A percentile compares a stretch with the other conserved stretches of the same genome.
phyloP scores from a whole-genome alignment of 2,113 vertebrate genomes.

The Eubucco bourcierii region DNA sequence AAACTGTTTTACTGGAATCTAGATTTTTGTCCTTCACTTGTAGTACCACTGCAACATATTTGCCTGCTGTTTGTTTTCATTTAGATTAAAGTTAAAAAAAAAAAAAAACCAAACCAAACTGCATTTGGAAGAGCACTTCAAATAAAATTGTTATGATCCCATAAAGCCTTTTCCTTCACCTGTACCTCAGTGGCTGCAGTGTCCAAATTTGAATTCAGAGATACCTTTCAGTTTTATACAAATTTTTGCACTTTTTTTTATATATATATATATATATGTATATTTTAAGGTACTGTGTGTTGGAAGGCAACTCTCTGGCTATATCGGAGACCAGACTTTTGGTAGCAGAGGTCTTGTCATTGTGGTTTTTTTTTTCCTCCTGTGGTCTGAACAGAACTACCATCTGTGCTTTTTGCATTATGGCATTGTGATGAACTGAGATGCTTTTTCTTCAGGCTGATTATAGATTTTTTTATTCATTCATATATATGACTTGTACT shows the following conservation, averaged over 20 bases:
- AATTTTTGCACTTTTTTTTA: neutral
- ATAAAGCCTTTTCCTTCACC: neutral
- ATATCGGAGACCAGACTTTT: neutral
- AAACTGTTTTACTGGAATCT: neutral
- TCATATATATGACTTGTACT: neutral
- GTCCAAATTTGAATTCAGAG: neutral
- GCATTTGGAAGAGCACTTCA: neutral
- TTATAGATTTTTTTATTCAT: neutral
- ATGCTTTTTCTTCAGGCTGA: neutral
- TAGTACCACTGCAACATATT: neutral
- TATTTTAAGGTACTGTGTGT: neutral
- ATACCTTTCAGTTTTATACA: neutral
- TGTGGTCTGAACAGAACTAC: neutral
- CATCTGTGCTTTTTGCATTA: neutral
- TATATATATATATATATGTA: too few relatives aligned
- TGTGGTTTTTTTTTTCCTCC: neutral
- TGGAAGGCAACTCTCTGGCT: rapidly evolving
- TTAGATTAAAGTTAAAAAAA: neutral
- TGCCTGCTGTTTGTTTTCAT: neutral
- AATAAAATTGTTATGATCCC: neutral
- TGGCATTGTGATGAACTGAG: neutral
- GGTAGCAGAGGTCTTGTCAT: neutral
- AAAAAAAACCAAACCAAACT: too few relatives aligned
- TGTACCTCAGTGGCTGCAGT: neutral
- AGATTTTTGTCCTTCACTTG: neutral